These are phyloP conservation scores for Fabriciana adippe DNA, from an alignment of 2,888 invertebrate genomes.

Conservation along the genomic window DNA sequence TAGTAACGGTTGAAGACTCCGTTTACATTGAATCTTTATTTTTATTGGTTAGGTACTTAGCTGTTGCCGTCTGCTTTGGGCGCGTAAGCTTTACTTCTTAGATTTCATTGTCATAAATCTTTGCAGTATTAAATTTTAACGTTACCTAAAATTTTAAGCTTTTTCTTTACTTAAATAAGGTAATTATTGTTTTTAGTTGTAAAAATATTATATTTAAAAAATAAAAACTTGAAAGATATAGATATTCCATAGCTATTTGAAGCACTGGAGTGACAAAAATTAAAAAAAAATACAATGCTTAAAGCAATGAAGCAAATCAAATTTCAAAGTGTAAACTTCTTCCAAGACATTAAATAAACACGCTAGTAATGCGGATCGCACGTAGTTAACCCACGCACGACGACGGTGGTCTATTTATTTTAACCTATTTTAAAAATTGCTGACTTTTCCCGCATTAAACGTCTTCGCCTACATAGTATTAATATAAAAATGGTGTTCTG, in stretches of 20 bases:
- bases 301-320: not conserved
- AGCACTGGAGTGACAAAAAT: too few species aligned
- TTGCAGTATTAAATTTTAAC: too few species aligned
- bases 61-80: too few species aligned
- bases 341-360: slow-evolving; percentile 41
- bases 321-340: slow-evolving; percentile 13
- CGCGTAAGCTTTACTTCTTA: too few species aligned
- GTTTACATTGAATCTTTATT: too few species aligned
- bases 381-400: slow-evolving; percentile 42
- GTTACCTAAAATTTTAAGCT: too few species aligned
- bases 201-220: not conserved
- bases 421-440: slow-evolving; percentile 42
- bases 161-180: too few species aligned
- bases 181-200: slow-evolving; percentile 5
- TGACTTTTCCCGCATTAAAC: slow-evolving; percentile 2
- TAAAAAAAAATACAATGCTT: too few species aligned
- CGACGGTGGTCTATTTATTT: slow-evolving; percentile 52
- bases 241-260: too few species aligned
- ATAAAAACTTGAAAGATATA: too few species aligned
- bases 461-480: not conserved
- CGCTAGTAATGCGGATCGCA: slow-evolving; percentile 39
- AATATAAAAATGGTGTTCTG: not conserved
- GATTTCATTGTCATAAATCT: too few species aligned
- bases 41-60: too few species aligned
- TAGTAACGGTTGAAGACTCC: slow-evolving; percentile 32